A percentile compares a stretch with the other conserved stretches of the same genome.
Conservation (phyloP, 2,888 invertebrate genomes). For the Acleris cristana region DNA sequence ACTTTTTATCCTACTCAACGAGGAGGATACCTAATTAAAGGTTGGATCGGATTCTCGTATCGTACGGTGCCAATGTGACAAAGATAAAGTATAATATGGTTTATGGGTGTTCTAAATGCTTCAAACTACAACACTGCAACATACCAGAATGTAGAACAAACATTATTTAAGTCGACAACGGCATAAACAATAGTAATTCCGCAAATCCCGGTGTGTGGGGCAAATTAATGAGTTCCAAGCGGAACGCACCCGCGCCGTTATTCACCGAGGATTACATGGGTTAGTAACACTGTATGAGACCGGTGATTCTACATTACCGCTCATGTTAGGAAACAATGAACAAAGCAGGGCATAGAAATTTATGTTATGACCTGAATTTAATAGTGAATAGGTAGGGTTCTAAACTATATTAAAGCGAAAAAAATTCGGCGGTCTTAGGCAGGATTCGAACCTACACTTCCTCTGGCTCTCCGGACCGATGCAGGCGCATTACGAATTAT, state of each 20-base stretch:
- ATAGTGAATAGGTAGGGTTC: too few species aligned
- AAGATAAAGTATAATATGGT: background rate
- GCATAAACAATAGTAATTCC: constrained; percentile 73
- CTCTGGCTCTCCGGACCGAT: too few species aligned
- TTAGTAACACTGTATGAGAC: constrained; percentile 47
- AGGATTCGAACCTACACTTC: too few species aligned
- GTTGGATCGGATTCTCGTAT: too few species aligned
- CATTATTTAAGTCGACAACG: constrained; percentile 61
- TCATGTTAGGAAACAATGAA: background rate
- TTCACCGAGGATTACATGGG: constrained; percentile 65
- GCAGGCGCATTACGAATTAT: too few species aligned
- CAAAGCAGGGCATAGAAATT: background rate
- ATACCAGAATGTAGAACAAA: constrained; percentile 49
- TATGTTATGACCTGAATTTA: background rate
- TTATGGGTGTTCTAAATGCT: constrained; percentile 1
- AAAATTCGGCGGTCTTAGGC: too few species aligned
- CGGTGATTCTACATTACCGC: constrained; percentile 21
- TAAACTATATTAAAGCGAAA: too few species aligned
- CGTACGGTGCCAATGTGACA: too few species aligned
- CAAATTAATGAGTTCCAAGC: constrained; percentile 67
- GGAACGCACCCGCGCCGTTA: constrained; percentile 55
- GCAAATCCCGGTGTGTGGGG: constrained; percentile 67
- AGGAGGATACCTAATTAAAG: too few species aligned
- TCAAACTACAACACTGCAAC: background rate
- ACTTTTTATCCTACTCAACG: too few species aligned